Evolutionary conservation across 2,888 invertebrate species (phyloP), one percentile per base, ranked within the genome.

Genomic region (Drosophila neonasuta): DNA sequence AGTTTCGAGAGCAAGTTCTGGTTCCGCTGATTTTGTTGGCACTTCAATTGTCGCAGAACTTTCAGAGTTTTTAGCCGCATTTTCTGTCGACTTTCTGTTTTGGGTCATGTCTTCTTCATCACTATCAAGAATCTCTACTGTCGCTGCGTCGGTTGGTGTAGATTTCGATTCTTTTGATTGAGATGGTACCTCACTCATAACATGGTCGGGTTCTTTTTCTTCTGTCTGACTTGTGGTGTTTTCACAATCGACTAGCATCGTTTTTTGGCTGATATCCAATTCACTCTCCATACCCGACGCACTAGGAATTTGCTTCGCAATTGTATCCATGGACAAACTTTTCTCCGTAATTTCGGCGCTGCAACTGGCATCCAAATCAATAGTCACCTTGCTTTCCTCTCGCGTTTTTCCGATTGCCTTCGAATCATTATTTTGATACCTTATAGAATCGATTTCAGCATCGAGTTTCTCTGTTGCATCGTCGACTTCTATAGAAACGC

Each of bases 281-380:
- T 36, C 8, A n/a, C 8, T 36, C 2, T 11, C 10, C 15, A 50
- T 20, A 50, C 15, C 30, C 10, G 30, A 30, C 10, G 30, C 30
- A 8, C 0, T n/a, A 15, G 29, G 4, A 10, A 1, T 10, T 1
- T 9, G n/a, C 9, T 32, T 9, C 10, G 20, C 13, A 30, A 2
- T 17, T 3, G 15, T 15, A 3, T 52, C 20, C 13, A 29, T 13
- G 1, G 10, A 7, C 17, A 42, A 42, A 15, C 29, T 48, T 58
- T 58, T 13, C 9, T n/a, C 17, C 41, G 29, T 32, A 13, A 17
- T 32, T 51, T 44, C 20, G 39, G n/a, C 39, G 3, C 0, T 3
- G 24, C 20, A 46, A 32, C 13, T 55, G 44, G 15, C 6, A 42
- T 68, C 41, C 36, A 60, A 51, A 15, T 48, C 36, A 49, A 61